A percentile compares a stretch with the other conserved stretches of the same genome.
Evolutionary conservation across 1,140 invertebrate genomes (phyloP).

Genomic region (Eulimnadia texana): DNA sequence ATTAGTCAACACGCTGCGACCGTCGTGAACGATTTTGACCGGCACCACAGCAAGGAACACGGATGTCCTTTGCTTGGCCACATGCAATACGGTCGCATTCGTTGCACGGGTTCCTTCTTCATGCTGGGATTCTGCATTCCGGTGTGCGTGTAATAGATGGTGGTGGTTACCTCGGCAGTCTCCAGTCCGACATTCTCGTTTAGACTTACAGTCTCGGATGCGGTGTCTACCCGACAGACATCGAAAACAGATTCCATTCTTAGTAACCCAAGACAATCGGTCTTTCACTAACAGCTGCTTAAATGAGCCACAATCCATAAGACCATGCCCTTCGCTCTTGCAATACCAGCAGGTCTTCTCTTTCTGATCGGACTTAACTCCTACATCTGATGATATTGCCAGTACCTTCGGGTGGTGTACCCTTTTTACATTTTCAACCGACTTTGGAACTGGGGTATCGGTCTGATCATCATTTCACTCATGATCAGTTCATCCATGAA

Average conservation of each 20-base stretch:
- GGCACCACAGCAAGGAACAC: neutral
- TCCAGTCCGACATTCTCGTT: neutral
- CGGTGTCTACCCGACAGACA: conserved; percentile 10
- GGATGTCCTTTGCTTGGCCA: neutral
- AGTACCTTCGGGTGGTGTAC: too few species aligned
- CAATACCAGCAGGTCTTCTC: too few species aligned
- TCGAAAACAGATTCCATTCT: conserved; percentile 11
- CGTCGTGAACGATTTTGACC: neutral
- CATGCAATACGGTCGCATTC: neutral
- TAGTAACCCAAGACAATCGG: too few species aligned
- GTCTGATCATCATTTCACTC: too few species aligned
- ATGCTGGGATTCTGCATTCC: neutral
- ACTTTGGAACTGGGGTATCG: too few species aligned
- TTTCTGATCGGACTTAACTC: too few species aligned
- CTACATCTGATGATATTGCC: too few species aligned
- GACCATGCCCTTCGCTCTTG: too few species aligned
- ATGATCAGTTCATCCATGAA: too few species aligned
- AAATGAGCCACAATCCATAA: too few species aligned
- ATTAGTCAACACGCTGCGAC: neutral
- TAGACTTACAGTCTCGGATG: neutral
- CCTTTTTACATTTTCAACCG: too few species aligned
- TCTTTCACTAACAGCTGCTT: too few species aligned
- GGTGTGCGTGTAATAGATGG: conserved; percentile 7
- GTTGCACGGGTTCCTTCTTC: neutral
- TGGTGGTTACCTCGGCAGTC: conserved; percentile 12